phyloP scores from a whole-genome alignment of 2,888 invertebrate species.

The Ormyrus rosae region DNA sequence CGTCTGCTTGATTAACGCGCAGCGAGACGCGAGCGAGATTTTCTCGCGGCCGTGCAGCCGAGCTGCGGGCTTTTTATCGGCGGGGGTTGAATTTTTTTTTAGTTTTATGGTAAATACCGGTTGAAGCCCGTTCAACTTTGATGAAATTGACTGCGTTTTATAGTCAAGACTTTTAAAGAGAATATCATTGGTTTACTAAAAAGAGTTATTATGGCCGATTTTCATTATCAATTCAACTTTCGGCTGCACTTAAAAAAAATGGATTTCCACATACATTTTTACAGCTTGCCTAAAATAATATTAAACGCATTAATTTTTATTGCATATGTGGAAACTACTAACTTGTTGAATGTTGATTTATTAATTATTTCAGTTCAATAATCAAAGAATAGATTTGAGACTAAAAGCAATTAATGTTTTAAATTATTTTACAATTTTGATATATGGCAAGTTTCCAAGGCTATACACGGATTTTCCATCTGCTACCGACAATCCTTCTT shows the following conservation, averaged over 20 bases:
- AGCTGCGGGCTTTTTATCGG: conserved; percentile 6
- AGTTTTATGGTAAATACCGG: neutral
- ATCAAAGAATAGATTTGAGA: too few relatives aligned
- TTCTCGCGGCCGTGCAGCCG: neutral
- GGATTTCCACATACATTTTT: neutral
- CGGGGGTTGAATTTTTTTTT: conserved; percentile 8
- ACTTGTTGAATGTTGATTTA: too few relatives aligned
- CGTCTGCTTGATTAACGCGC: conserved; percentile 8
- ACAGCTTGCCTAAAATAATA: neutral
- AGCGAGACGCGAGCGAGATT: neutral
- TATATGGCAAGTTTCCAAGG: conserved; percentile 2
- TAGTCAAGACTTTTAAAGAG: conserved; percentile 10
- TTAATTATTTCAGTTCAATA: too few relatives aligned
- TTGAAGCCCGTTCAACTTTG: neutral
- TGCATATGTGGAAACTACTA: too few relatives aligned
- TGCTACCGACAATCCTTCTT: neutral
- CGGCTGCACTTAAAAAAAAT: neutral
- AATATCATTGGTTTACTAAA: too few relatives aligned
- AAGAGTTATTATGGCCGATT: too few relatives aligned
- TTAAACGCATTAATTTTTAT: too few relatives aligned
- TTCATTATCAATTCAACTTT: conserved; percentile 7
- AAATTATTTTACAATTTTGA: neutral
- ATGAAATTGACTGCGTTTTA: neutral
- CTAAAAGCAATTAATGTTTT: too few relatives aligned
- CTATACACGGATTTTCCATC: conserved; percentile 20